Percentiles rank a stretch among this genome's conserved stretches.
Conservation (phyloP, 2,113 vertebrate species). For the Thamnophis sirtalis region DNA sequence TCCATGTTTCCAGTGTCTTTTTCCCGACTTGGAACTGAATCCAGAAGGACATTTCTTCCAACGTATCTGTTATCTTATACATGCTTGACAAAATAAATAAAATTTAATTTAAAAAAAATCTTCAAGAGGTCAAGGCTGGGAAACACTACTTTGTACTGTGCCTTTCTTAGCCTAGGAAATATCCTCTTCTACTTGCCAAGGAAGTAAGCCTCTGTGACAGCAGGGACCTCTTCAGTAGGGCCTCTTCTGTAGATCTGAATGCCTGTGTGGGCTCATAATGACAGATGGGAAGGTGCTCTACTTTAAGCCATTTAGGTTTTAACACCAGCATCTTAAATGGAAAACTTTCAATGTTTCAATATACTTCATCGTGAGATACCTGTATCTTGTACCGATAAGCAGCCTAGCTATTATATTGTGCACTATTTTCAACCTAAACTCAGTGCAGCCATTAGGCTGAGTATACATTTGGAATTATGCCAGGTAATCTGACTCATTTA, state of each 20-base stretch:
- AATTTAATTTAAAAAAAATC: too few relatives aligned
- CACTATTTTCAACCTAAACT: neutral
- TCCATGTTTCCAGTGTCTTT: too few relatives aligned
- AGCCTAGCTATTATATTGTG: neutral
- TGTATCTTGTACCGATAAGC: neutral
- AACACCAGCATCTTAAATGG: neutral
- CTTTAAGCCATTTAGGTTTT: neutral
- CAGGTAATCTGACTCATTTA: neutral
- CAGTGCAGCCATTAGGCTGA: neutral
- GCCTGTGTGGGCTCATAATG: neutral
- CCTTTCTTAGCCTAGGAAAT: neutral
- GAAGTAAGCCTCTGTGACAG: neutral
- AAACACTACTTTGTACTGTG: neutral
- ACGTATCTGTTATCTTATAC: too few relatives aligned
- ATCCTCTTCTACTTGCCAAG: neutral
- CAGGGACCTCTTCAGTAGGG: neutral
- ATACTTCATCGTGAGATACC: neutral
- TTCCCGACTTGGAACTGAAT: too few relatives aligned
- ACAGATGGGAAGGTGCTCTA: neutral
- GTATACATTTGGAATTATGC: neutral
- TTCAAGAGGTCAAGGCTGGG: neutral
- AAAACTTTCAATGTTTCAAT: neutral
- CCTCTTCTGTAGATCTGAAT: neutral
- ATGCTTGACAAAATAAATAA: too few relatives aligned
- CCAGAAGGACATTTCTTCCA: too few relatives aligned